Conservation (phyloP, 53 echinoderm and acorn worm species). For the Paelopatides confundens region DNA sequence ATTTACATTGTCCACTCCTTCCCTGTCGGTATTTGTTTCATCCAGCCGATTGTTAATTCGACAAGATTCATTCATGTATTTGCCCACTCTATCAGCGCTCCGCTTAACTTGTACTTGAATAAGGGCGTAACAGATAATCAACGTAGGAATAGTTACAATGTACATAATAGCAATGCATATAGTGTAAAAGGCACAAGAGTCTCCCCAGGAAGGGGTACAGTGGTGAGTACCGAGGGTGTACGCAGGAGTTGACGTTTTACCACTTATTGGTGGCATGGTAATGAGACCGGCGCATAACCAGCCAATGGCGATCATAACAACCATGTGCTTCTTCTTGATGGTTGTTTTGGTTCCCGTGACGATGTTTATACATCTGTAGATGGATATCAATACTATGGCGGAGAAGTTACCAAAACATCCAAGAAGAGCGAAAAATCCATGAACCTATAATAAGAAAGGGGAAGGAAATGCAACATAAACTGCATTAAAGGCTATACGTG, state of each 20-base stretch:
- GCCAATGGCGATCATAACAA: neutral
- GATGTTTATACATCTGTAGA: neutral
- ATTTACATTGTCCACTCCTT: neutral
- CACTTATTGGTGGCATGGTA: neutral
- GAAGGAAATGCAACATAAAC: no score
- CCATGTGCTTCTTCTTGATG: neutral
- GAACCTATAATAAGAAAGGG: neutral
- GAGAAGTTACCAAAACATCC: conserved; percentile 17
- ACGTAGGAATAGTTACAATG: neutral
- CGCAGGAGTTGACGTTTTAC: neutral
- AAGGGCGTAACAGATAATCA: conserved; percentile 24
- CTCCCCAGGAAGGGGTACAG: conserved; percentile 16
- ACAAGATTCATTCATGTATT: neutral
- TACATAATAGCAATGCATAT: neutral
- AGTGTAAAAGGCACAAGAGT: neutral
- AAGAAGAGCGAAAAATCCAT: neutral
- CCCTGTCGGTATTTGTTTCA: neutral
- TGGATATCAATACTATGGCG: conserved; percentile 12
- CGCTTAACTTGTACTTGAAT: neutral
- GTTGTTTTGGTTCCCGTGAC: neutral
- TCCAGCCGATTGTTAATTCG: neutral
- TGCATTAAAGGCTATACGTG: no score
- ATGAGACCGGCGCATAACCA: neutral
- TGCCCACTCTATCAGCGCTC: conserved; percentile 4
- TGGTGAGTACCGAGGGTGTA: conserved; percentile 42